phyloP scores from a whole-genome alignment of 2,888 invertebrate species.

The Dryobota labecula region DNA sequence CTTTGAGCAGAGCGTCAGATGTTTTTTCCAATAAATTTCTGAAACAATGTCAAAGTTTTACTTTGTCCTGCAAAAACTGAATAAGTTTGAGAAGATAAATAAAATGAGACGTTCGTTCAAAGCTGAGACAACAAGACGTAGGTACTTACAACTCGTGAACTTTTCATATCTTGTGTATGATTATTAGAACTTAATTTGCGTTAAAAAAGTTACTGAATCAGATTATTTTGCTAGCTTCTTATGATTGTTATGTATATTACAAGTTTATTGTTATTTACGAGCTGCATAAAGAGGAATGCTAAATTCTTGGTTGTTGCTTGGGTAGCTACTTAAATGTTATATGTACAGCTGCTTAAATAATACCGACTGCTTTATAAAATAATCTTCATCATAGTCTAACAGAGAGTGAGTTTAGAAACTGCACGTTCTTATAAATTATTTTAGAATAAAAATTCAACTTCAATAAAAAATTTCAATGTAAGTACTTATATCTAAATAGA shows the following conservation, averaged over 20 bases:
- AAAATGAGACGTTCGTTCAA: slow-evolving; percentile 46
- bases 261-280: not conserved
- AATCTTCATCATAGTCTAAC: not conserved
- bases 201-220: slow-evolving; percentile 6
- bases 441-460: not conserved
- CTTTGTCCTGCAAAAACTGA: slow-evolving; percentile 45
- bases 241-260: not conserved
- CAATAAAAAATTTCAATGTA: not conserved
- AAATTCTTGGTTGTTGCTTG: not conserved
- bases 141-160: slow-evolving; percentile 4
- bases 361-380: slow-evolving; percentile 43
- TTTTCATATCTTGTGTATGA: slow-evolving; percentile 18
- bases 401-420: not conserved
- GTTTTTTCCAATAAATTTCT: slow-evolving; percentile 95
- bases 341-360: not conserved
- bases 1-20: slow-evolving; percentile 95
- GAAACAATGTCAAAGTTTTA: slow-evolving; percentile 81
- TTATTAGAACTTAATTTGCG: slow-evolving; percentile 12
- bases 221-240: not conserved
- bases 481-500: not conserved
- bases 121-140: slow-evolving; percentile 18
- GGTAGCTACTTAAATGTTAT: slow-evolving; percentile 3
- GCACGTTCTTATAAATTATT: not conserved
- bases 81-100: slow-evolving; percentile 53
- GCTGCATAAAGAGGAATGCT: slow-evolving; percentile 3